These are phyloP conservation scores for Psittacula echo DNA, from an alignment of 2,797 vertebrate genomes.

Conservation along the genomic window DNA sequence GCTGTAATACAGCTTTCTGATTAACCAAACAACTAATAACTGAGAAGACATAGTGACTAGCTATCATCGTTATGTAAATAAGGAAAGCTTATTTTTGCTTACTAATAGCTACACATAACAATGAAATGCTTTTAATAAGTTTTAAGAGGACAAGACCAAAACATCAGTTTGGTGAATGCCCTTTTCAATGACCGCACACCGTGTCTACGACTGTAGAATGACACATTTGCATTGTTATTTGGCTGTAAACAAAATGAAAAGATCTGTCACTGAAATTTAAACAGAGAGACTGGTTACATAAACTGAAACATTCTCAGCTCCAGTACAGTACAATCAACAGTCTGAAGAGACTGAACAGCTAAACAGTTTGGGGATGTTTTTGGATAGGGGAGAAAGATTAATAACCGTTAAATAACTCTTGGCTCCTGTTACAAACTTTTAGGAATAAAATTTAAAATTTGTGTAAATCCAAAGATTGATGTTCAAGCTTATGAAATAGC, in stretches of 20 bases:
- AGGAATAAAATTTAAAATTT: constrained; percentile 55
- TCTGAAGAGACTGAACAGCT: constrained; percentile 57
- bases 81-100: constrained; percentile 57
- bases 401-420: constrained; percentile 74
- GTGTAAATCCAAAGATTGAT: constrained; percentile 64
- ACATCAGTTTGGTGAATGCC: constrained; percentile 29
- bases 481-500: constrained; percentile 54
- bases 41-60: constrained; percentile 23
- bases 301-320: constrained; percentile 71
- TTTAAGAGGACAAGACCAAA: constrained; percentile 61
- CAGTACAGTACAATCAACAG: constrained; percentile 54
- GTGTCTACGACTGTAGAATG: neutral
- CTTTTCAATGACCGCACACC: constrained; percentile 59
- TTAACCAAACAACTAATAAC: constrained; percentile 69
- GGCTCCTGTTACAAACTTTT: constrained; percentile 59
- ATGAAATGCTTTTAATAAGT: constrained; percentile 68
- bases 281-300: constrained; percentile 72
- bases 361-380: constrained; percentile 74
- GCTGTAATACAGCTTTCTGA: constrained; percentile 52
- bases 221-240: constrained; percentile 72
- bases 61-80: constrained; percentile 66
- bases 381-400: constrained; percentile 66
- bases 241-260: constrained; percentile 78
- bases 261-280: constrained; percentile 75
- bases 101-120: constrained; percentile 43